Percentiles rank a stretch among this genome's conserved stretches.
These are phyloP conservation scores for Larimichthys crocea DNA, from an alignment of 2,113 vertebrate genomes.

Conservation along the genomic window DNA sequence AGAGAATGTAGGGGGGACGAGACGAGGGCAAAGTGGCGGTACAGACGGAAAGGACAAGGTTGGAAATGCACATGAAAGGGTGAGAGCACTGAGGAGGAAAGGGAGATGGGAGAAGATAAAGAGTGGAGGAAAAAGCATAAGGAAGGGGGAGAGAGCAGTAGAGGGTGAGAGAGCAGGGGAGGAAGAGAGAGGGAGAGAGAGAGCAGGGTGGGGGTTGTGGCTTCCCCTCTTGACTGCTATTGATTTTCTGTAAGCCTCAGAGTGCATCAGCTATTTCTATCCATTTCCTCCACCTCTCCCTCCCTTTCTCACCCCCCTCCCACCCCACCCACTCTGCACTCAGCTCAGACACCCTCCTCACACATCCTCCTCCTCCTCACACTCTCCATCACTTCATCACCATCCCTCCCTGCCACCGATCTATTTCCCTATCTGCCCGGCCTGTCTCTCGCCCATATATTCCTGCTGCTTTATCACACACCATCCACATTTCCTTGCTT, in stretches of 20 bases:
- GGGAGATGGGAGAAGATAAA: constrained; percentile 32
- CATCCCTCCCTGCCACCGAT: constrained; percentile 67
- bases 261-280: constrained; percentile 84
- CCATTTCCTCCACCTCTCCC: constrained; percentile 79
- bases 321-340: constrained; percentile 17
- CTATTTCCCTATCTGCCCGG: constrained; percentile 70
- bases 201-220: constrained; percentile 71
- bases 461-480: constrained; percentile 66
- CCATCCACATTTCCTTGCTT: constrained; percentile 69
- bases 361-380: constrained; percentile 64
- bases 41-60: constrained; percentile 29
- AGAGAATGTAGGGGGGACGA: constrained; percentile 11
- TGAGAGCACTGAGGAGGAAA: constrained; percentile 42
- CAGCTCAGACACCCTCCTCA: constrained; percentile 67
- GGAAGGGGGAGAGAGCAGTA: constrained; percentile 16
- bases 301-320: constrained; percentile 51
- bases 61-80: constrained; percentile 44
- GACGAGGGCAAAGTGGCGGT: constrained; percentile 20
- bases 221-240: constrained; percentile 81
- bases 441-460: constrained; percentile 67
- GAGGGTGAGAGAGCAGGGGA: constrained; percentile 17
- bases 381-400: constrained; percentile 76
- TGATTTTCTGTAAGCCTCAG: constrained; percentile 82
- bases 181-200: constrained; percentile 24
- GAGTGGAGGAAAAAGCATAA: constrained; percentile 30